Conservation (phyloP, 2,113 vertebrate species). For the Austrofundulus limnaeus region DNA sequence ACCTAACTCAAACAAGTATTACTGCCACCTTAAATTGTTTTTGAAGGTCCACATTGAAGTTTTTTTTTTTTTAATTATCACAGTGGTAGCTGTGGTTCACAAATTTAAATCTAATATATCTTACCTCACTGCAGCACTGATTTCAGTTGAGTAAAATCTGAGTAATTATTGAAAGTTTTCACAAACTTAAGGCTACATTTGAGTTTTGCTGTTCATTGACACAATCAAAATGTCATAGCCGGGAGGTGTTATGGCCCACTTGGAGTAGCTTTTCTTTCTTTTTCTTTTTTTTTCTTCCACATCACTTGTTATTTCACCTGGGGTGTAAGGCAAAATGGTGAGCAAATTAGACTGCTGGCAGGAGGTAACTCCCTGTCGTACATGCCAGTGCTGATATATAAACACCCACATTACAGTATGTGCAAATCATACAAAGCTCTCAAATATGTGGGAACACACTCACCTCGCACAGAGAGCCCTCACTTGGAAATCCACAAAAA, state of each 20-base stretch:
- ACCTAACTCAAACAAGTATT: not conserved
- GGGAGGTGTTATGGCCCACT: constrained; percentile 52
- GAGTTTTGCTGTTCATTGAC: constrained; percentile 58
- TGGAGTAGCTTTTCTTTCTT: constrained; percentile 30
- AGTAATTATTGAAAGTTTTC: constrained; percentile 47
- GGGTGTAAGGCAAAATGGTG: constrained; percentile 39
- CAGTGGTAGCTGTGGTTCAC: not conserved
- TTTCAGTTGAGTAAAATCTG: constrained; percentile 29
- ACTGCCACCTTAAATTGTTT: not conserved
- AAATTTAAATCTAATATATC: not conserved
- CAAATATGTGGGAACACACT: not conserved
- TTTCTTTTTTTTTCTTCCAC: no score
- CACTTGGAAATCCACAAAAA: not conserved
- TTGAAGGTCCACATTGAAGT: not conserved
- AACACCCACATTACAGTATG: constrained; percentile 2
- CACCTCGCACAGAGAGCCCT: not conserved
- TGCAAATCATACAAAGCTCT: not conserved
- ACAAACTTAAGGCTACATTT: constrained; percentile 47
- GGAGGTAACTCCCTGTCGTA: constrained; percentile 41
- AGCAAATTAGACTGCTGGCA: constrained; percentile 51
- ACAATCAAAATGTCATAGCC: constrained; percentile 53
- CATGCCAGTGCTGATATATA: constrained; percentile 12
- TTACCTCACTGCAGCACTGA: not conserved
- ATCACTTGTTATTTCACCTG: constrained; percentile 57
- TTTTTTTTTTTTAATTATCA: not conserved